Conservation (phyloP, 2,888 invertebrate genomes). For the Patella depressa region DNA sequence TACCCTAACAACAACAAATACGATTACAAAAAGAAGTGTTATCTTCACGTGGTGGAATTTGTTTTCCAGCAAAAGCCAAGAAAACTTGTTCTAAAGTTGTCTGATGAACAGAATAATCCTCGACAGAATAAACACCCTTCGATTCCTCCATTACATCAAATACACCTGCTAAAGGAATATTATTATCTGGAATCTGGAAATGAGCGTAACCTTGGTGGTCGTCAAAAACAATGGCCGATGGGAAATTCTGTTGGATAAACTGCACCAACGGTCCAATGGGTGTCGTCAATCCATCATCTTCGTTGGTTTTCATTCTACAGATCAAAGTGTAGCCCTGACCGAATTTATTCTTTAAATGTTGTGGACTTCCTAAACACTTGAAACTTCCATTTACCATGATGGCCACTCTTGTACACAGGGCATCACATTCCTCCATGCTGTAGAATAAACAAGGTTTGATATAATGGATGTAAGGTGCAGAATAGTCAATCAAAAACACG, state of each 20-base stretch:
- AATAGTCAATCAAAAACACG: no score
- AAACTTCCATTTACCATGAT: conserved; percentile 73
- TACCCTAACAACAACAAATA: no score
- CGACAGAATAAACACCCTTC: conserved; percentile 52
- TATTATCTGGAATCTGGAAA: conserved; percentile 64
- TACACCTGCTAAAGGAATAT: conserved; percentile 62
- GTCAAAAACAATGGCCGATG: conserved; percentile 77
- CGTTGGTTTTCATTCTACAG: conserved; percentile 68
- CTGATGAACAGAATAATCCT: conserved; percentile 68
- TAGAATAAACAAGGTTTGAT: conserved; percentile 17
- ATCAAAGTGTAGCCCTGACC: conserved; percentile 79
- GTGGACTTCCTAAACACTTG: conserved; percentile 71
- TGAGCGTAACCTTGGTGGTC: conserved; percentile 76
- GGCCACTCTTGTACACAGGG: conserved; percentile 70
- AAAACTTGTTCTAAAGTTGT: conserved; percentile 71
- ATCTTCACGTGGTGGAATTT: conserved; percentile 42
- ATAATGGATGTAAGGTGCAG: no score
- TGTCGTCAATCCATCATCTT: neutral
- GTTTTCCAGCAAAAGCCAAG: conserved; percentile 71
- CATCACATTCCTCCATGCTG: conserved; percentile 73
- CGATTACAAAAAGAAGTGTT: neutral
- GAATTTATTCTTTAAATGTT: conserved; percentile 73
- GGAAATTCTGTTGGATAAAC: neutral
- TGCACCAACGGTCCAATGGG: neutral
- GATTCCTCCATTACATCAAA: conserved; percentile 67